Evolutionary conservation across 2,113 vertebrate genomes (phyloP).

Genomic region (Paratilapia polleni): DNA sequence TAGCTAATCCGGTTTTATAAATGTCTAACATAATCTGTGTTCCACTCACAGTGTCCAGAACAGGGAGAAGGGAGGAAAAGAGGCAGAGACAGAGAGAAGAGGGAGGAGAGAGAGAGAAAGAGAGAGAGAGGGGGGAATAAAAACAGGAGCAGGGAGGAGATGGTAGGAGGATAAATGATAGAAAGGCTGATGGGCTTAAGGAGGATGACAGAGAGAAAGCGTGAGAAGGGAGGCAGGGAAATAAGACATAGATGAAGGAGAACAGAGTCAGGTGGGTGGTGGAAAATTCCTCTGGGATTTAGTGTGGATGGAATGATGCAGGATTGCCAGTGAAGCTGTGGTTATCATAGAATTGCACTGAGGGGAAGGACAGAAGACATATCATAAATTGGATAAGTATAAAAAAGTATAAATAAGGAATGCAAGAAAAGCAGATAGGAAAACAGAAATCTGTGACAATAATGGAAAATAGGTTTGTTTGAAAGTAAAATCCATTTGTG

Average conservation of each 20-base stretch:
- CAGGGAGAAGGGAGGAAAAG: conserved; percentile 28
- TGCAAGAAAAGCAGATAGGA: background rate
- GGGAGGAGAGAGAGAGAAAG: background rate
- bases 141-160: conserved; percentile 21
- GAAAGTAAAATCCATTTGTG: background rate
- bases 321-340: conserved; percentile 4
- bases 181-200: conserved; percentile 41
- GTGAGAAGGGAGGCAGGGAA: conserved; percentile 7
- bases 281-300: conserved; percentile 59
- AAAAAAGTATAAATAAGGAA: too few relatives aligned
- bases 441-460: background rate
- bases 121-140: background rate
- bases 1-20: conserved; percentile 77
- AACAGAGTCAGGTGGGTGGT: conserved; percentile 24
- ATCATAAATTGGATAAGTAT: background rate
- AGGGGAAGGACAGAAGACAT: background rate
- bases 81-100: background rate
- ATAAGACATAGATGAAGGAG: conserved; percentile 33
- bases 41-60: conserved; percentile 60
- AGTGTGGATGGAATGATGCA: conserved; percentile 30
- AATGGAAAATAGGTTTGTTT: background rate
- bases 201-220: conserved; percentile 40
- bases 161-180: conserved; percentile 28
- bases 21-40: conserved; percentile 78
- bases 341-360: conserved; percentile 1